Percentiles rank a stretch among this genome's conserved stretches.
Evolutionary conservation across 2,888 invertebrate genomes (phyloP).

Genomic region (Drosophila parthenogenetica): DNA sequence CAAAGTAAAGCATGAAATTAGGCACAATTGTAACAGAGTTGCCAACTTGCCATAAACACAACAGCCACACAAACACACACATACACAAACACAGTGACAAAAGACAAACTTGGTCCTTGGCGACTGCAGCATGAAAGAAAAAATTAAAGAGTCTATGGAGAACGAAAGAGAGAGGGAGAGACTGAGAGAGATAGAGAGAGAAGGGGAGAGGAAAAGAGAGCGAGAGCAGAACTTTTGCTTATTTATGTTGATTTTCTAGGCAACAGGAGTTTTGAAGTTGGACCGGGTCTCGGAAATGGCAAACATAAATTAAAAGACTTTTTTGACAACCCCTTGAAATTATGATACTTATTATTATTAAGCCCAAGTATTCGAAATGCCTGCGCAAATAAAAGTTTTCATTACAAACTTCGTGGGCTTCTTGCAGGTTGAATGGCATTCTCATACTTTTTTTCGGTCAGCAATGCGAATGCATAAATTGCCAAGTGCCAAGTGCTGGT

Average conservation of each 20-base stretch:
- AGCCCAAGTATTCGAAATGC: constrained; percentile 46
- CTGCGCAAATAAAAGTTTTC: constrained; percentile 56
- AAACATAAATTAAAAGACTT: constrained; percentile 80
- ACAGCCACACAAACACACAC: constrained; percentile 39
- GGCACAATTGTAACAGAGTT: constrained; percentile 80
- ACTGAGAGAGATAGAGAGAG: background rate
- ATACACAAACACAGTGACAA: constrained; percentile 57
- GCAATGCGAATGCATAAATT: constrained; percentile 58
- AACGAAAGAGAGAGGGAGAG: background rate
- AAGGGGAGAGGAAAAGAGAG: too few relatives aligned
- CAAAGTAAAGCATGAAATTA: constrained; percentile 75
- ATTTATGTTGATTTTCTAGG: constrained; percentile 79
- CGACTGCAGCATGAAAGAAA: constrained; percentile 37
- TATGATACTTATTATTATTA: constrained; percentile 79
- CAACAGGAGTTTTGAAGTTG: constrained; percentile 54
- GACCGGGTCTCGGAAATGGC: constrained; percentile 73
- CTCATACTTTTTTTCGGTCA: constrained; percentile 1
- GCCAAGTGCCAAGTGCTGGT: constrained; percentile 29
- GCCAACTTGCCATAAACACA: constrained; percentile 77
- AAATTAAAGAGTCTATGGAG: constrained; percentile 11
- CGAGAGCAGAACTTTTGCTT: constrained; percentile 65
- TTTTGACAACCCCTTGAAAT: constrained; percentile 80
- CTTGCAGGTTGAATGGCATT: constrained; percentile 34
- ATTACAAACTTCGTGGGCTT: constrained; percentile 47
- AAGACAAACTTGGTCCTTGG: constrained; percentile 74